phyloP scores from a whole-genome alignment of 1,140 invertebrate species.

The Camponotus vicinus region DNA sequence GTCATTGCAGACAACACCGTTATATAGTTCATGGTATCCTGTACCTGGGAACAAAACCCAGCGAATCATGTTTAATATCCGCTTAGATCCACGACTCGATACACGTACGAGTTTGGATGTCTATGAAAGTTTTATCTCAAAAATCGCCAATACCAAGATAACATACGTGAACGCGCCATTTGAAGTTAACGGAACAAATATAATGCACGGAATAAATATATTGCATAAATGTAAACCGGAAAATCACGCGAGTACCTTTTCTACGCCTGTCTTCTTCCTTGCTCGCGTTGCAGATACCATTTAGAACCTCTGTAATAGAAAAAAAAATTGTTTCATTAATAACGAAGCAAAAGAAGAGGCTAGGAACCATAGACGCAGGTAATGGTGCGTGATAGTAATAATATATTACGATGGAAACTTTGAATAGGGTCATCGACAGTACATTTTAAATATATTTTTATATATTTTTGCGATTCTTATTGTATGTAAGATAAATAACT shows the following conservation, averaged over 20 bases:
- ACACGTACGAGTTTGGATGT: conserved; percentile 7
- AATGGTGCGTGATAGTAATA: too few species aligned
- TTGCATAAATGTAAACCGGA: not conserved
- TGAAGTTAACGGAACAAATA: not conserved
- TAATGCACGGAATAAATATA: not conserved
- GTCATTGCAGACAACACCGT: conserved; percentile 99
- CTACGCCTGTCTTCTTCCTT: conserved; percentile 93
- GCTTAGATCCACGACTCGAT: not conserved
- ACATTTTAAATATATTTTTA: too few species aligned
- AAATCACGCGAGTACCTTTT: conserved; percentile 89
- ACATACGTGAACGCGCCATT: not conserved
- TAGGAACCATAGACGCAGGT: too few species aligned
- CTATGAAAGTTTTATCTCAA: not conserved
- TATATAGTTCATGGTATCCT: conserved; percentile 99
- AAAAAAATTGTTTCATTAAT: not conserved
- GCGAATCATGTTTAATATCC: conserved; percentile 63
- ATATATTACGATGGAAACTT: too few species aligned
- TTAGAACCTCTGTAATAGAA: conserved; percentile 92
- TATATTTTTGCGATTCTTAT: too few species aligned
- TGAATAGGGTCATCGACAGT: too few species aligned
- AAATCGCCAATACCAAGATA: not conserved
- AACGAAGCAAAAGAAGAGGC: too few species aligned
- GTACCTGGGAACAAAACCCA: conserved; percentile 88
- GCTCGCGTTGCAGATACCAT: conserved; percentile 91
- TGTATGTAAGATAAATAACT: too few species aligned